A percentile compares a stretch with the other conserved stretches of the same genome.
phyloP scores from a whole-genome alignment of 2,113 vertebrate genomes.

The Mirounga angustirostris region DNA sequence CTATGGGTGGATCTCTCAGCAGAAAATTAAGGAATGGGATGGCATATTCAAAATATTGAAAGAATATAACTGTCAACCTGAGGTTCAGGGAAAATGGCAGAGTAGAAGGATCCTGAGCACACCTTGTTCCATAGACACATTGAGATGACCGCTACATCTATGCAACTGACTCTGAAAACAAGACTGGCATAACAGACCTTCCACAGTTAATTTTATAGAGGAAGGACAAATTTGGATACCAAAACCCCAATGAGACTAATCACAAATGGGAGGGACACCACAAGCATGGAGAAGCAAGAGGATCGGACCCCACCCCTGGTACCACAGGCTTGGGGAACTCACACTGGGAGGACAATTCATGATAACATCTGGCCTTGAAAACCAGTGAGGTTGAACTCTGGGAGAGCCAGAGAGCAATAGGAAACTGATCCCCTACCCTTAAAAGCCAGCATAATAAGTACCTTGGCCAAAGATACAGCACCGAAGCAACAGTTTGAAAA shows the following conservation, averaged over 20 bases:
- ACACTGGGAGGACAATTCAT: not conserved
- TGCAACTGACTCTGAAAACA: not conserved
- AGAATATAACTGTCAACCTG: not conserved
- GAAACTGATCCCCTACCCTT: not conserved
- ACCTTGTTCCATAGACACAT: not conserved
- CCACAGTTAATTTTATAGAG: not conserved
- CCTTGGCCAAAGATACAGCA: not conserved
- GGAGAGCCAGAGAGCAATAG: not conserved
- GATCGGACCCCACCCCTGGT: not conserved
- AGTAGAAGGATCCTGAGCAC: not conserved
- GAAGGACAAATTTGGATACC: not conserved
- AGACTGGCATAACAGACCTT: not conserved
- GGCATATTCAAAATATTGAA: not conserved
- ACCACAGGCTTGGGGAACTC: not conserved
- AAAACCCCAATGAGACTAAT: not conserved
- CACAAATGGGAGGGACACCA: not conserved
- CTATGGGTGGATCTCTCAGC: not conserved
- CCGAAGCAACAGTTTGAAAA: not conserved
- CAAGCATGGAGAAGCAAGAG: not conserved
- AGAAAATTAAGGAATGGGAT: not conserved
- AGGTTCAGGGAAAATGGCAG: not conserved
- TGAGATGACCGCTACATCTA: not conserved
- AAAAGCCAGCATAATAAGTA: not conserved
- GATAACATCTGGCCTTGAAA: not conserved
- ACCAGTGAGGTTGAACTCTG: not conserved